Conservation (phyloP, 2,888 invertebrate genomes). For the Daptonema setosum region DNA sequence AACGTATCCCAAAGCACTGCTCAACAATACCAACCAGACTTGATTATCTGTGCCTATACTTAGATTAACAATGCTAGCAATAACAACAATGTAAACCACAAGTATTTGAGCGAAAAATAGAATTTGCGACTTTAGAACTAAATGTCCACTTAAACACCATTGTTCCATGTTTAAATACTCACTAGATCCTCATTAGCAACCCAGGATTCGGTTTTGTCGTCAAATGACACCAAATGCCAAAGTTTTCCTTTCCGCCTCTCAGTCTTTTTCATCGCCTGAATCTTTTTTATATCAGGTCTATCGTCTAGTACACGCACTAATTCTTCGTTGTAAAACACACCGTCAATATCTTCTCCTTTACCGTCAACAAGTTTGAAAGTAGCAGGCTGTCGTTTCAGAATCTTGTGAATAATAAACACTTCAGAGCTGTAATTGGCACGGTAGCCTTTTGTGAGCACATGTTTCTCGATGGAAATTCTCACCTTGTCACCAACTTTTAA, state of each 20-base stretch:
- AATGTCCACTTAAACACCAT: not conserved
- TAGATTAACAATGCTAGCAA: not conserved
- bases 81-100: not conserved
- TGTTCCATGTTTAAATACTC: not conserved
- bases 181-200: not conserved
- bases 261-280: not conserved
- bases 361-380: conserved; percentile 1
- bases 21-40: not conserved
- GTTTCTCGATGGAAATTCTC: not conserved
- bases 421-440: conserved; percentile 1
- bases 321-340: conserved; percentile 1
- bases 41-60: not conserved
- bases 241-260: not conserved
- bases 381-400: not conserved
- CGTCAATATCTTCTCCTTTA: not conserved
- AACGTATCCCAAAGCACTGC: not conserved
- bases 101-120: not conserved
- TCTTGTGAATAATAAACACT: not conserved
- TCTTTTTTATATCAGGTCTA: not conserved
- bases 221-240: not conserved
- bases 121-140: not conserved
- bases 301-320: not conserved
- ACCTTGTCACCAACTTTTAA: conserved; percentile 2
- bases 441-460: conserved; percentile 1
- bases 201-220: not conserved